Conservation (phyloP, 1,140 invertebrate species). For the Pogonomyrmex californicus region DNA sequence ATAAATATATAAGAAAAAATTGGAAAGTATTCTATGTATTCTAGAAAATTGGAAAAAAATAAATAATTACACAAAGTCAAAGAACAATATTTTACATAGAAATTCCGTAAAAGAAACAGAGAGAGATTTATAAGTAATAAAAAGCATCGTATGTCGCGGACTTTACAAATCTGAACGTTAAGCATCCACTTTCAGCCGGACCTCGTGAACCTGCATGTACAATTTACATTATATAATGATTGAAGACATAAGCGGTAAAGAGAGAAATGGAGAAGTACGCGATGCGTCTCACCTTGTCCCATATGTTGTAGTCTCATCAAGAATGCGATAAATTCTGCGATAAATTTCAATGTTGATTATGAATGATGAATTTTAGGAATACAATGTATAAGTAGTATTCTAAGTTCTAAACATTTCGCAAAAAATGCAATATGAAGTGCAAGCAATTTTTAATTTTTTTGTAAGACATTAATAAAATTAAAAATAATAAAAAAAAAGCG, state of each 20-base stretch:
- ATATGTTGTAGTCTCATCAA: neutral
- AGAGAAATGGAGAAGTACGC: constrained; percentile 4
- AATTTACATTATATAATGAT: constrained; percentile 24
- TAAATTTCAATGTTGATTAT: neutral
- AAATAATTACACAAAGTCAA: neutral
- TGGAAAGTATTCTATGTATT: neutral
- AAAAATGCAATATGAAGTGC: neutral
- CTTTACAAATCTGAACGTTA: constrained; percentile 7
- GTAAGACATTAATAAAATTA: neutral
- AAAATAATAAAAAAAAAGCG: neutral
- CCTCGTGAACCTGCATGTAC: neutral
- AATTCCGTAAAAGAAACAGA: neutral
- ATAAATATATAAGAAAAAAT: neutral
- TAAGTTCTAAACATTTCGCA: neutral
- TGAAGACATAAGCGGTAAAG: neutral
- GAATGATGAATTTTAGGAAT: neutral
- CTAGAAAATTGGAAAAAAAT: neutral
- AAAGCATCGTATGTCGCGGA: too few relatives aligned
- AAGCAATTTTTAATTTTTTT: neutral
- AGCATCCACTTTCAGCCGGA: neutral
- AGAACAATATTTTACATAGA: constrained; percentile 1
- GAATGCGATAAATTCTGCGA: neutral
- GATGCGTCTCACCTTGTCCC: neutral
- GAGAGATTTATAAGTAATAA: constrained; percentile 13
- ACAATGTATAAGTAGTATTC: neutral